Conservation (phyloP, 2,888 invertebrate genomes). For the Augochlorella aurata region DNA sequence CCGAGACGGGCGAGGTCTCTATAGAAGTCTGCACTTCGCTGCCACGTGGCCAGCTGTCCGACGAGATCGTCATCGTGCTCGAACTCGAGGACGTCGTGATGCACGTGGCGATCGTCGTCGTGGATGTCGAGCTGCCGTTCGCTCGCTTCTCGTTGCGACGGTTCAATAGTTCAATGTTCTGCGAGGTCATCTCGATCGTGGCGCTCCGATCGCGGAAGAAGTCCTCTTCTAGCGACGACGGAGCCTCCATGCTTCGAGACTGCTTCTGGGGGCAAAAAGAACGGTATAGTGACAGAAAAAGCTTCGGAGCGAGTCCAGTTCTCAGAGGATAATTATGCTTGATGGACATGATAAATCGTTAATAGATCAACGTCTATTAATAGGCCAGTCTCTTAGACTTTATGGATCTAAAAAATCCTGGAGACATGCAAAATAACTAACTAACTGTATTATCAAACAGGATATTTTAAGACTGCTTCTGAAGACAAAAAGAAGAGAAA, state of each 20-base stretch:
- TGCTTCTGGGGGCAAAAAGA: conserved; percentile 56
- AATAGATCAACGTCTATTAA: no score
- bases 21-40: conserved; percentile 52
- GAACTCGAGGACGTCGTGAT: conserved; percentile 61
- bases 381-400: no score
- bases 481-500: no score
- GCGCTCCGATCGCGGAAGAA: conserved; percentile 77
- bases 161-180: conserved; percentile 78
- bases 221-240: conserved; percentile 68
- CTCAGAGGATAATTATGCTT: no score
- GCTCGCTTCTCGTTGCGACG: conserved; percentile 73
- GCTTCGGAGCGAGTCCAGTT: no score
- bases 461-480: no score
- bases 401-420: no score
- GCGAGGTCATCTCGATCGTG: conserved; percentile 80
- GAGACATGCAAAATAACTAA: no score
- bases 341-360: no score
- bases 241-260: conserved; percentile 53
- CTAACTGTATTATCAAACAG: no score
- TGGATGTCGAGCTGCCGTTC: conserved; percentile 40
- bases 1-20: conserved; percentile 50
- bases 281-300: neutral
- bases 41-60: conserved; percentile 62
- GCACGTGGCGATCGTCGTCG: conserved; percentile 43
- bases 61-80: conserved; percentile 55